Base-by-base conservation (phyloP, 2,888 invertebrate genomes). In the Trypoxylon attenuatum region DNA sequence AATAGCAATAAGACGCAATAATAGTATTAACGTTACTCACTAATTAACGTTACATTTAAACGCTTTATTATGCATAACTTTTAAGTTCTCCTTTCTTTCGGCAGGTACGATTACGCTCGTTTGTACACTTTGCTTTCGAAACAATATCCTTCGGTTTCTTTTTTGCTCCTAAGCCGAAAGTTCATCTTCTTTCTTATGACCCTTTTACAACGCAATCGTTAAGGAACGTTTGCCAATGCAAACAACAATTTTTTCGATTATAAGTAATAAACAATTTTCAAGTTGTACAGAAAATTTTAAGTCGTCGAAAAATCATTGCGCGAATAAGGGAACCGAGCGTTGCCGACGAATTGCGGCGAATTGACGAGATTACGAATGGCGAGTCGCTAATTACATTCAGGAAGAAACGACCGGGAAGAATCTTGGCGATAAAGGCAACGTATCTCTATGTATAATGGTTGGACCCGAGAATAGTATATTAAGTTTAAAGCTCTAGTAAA, bases 41-140 rank as follows among this genome's bases (percentile, higher is more conserved):
- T 77, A 79, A 72, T 77, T 78, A 78, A 78, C 77, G 78, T 76
- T 80, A 80, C 69, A 70, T 71, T 68, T 80, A 76, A 64, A 78
- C 72, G 73, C 73, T 75, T 77, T 65, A 77, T 80, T 76, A 78
- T 71, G 75, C 71, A 71, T 73, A 50, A 71, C 62, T 73, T n/a
- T 65, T 67, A 33, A 33, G 33, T 33, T 13, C 33, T 33, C 33
- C 60, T 65, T 72, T 73, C 61, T 57, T 74, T 67, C 61, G 67
- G 76, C 80, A 80, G 80, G 80, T 80, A 80, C 80, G 69, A 69
- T 73, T 76, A 68, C 58, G 56, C 58, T 70, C 59, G 50, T 59
- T 54, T 38, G 41, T 21, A 51, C 41, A 45, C 33, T 23, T 38
- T 39, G 19, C 47, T 39, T 39, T 15, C 29, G 18, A 38, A 43